A percentile compares a stretch with the other conserved stretches of the same genome.
These are phyloP conservation scores for Nycteola revayana DNA, from an alignment of 2,888 invertebrate species.

Conservation along the genomic window DNA sequence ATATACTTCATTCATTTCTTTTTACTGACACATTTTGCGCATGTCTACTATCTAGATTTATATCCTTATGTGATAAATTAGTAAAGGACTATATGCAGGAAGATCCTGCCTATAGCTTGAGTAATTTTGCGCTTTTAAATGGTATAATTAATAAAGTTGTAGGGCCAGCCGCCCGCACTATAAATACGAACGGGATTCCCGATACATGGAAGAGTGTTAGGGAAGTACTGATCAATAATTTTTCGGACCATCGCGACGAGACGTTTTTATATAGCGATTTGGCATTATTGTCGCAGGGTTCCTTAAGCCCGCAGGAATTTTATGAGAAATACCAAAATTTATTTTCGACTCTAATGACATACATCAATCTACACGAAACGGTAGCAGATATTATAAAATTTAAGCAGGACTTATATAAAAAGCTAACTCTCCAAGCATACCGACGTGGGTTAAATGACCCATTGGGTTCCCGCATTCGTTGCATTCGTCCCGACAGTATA, in stretches of 20 bases:
- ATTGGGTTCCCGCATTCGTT: slow-evolving; percentile 28
- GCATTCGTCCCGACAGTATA: slow-evolving; percentile 28
- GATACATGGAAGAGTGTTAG: slow-evolving; percentile 25
- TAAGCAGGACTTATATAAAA: slow-evolving; percentile 23
- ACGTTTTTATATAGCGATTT: slow-evolving; percentile 27
- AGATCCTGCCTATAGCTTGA: background rate
- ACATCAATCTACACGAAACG: slow-evolving; percentile 22
- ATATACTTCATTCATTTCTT: too few relatives aligned
- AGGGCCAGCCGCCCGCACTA: slow-evolving; percentile 24
- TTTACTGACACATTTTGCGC: too few relatives aligned
- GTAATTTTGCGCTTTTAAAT: slow-evolving; percentile 14
- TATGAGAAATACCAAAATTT: too few relatives aligned
- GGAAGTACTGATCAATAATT: slow-evolving; percentile 26
- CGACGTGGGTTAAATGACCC: slow-evolving; percentile 26
- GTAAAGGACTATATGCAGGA: background rate
- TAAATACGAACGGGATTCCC: slow-evolving; percentile 29
- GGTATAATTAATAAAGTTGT: slow-evolving; percentile 24
- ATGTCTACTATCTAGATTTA: slow-evolving; percentile 7
- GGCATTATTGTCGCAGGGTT: slow-evolving; percentile 19
- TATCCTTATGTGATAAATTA: slow-evolving; percentile 6
- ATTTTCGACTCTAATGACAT: slow-evolving; percentile 31
- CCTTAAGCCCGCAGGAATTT: slow-evolving; percentile 22
- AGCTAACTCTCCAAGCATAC: slow-evolving; percentile 26
- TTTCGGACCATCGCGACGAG: slow-evolving; percentile 28
- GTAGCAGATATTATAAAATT: slow-evolving; percentile 17